Conservation (phyloP, 2,797 vertebrate species). For the Micrastur ruficollis region DNA sequence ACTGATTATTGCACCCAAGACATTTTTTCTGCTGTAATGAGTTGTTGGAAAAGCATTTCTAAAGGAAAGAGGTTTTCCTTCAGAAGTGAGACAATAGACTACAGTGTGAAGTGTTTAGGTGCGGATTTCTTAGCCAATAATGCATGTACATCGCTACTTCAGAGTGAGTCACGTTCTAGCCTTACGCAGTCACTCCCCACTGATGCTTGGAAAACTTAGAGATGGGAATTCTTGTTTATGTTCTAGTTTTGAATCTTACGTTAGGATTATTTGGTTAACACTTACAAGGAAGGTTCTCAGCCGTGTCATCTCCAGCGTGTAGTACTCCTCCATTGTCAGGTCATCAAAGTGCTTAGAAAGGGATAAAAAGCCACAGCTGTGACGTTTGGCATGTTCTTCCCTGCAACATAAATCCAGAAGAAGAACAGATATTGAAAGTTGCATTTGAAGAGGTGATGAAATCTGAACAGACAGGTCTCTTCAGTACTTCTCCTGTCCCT, state of each 20-base stretch:
- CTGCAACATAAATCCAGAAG: constrained; percentile 38
- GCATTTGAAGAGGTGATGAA: neutral
- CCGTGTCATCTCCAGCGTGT: constrained; percentile 77
- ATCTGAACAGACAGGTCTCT: neutral
- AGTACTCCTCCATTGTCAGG: constrained; percentile 79
- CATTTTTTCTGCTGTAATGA: neutral
- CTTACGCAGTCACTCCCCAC: neutral
- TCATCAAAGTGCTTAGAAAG: constrained; percentile 74
- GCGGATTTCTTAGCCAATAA: neutral
- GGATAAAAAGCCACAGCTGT: constrained; percentile 77
- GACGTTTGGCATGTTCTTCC: constrained; percentile 77
- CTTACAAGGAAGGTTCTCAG: constrained; percentile 80
- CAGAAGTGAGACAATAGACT: neutral
- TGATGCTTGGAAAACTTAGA: neutral
- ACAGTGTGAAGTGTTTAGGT: neutral
- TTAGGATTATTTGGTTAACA: neutral
- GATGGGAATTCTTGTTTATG: neutral
- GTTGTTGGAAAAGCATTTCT: neutral
- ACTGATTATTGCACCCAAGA: neutral
- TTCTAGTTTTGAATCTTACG: neutral
- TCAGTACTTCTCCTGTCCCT: neutral
- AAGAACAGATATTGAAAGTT: neutral
- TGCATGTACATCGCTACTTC: neutral
- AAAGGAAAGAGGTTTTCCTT: neutral
- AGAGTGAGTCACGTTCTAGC: neutral